These are phyloP conservation scores for Eubasilissa splendida DNA, from an alignment of 2,888 invertebrate genomes.

Conservation along the genomic window DNA sequence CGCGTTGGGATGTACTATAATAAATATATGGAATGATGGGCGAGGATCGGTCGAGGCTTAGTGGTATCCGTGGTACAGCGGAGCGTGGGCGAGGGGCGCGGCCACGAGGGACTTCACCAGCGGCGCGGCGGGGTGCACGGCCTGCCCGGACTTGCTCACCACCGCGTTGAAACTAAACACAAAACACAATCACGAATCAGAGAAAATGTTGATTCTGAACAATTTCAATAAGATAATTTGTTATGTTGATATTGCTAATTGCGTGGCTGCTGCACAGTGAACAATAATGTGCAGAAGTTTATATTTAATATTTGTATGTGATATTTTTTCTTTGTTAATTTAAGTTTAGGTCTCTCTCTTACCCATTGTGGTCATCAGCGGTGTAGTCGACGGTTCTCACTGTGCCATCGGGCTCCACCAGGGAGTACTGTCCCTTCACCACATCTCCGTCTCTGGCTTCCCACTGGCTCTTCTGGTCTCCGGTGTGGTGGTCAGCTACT, in stretches of 20 bases:
- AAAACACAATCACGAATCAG: background rate
- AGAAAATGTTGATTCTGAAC: too few relatives aligned
- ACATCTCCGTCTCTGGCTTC: slow-evolving; percentile 56
- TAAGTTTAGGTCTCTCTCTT: slow-evolving; percentile 29
- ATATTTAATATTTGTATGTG: too few relatives aligned
- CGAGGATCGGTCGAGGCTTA: slow-evolving; percentile 37
- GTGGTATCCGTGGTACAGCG: slow-evolving; percentile 63
- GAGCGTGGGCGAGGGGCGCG: slow-evolving; percentile 61
- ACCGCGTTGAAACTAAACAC: slow-evolving; percentile 74
- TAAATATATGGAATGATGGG: slow-evolving; percentile 23
- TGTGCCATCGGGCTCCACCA: slow-evolving; percentile 56
- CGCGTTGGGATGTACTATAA: slow-evolving; percentile 45
- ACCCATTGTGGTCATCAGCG: slow-evolving; percentile 57
- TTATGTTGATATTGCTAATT: too few relatives aligned
- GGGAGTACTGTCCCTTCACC: slow-evolving; percentile 56
- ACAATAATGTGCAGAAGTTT: too few relatives aligned
- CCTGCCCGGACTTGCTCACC: slow-evolving; percentile 73
- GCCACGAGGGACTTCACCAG: slow-evolving; percentile 62
- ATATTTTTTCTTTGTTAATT: too few relatives aligned
- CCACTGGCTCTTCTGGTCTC: slow-evolving; percentile 55
- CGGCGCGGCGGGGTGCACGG: slow-evolving; percentile 69
- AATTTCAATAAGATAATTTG: too few relatives aligned
- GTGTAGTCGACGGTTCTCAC: slow-evolving; percentile 56
- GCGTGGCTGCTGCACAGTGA: too few relatives aligned
- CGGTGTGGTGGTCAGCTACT: slow-evolving; percentile 55